A percentile compares a stretch with the other conserved stretches of the same genome.
These are phyloP conservation scores for Sarcophaga peregrina DNA, from an alignment of 1,140 invertebrate genomes.

Conservation along the genomic window DNA sequence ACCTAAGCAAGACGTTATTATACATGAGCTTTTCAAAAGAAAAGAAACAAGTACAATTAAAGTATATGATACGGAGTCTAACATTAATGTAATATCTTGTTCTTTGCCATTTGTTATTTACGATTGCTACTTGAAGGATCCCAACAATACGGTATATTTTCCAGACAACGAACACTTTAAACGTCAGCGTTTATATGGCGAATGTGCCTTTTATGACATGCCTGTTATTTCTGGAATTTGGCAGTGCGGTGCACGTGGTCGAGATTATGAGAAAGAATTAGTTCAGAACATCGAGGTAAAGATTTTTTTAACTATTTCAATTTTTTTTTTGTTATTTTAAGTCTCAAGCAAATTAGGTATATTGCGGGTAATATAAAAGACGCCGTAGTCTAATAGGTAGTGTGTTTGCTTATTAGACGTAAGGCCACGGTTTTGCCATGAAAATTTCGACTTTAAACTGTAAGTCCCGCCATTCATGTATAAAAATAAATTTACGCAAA, in stretches of 20 bases:
- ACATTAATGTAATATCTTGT: conserved; percentile 38
- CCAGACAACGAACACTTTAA: conserved; percentile 45
- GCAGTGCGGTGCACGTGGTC: conserved; percentile 45
- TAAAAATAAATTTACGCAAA: too few species aligned
- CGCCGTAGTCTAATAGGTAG: too few species aligned
- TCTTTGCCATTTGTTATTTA: conserved; percentile 44
- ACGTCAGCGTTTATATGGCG: conserved; percentile 29
- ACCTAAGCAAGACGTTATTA: conserved; percentile 39
- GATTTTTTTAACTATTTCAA: background rate
- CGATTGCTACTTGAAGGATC: conserved; percentile 45
- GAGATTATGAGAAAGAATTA: conserved; percentile 45
- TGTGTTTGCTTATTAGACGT: too few species aligned
- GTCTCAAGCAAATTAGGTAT: background rate
- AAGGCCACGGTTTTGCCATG: too few species aligned
- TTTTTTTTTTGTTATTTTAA: too few species aligned
- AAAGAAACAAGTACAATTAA: conserved; percentile 1
- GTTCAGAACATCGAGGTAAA: conserved; percentile 45
- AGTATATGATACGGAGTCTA: conserved; percentile 7
- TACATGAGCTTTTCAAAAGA: background rate
- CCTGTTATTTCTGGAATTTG: conserved; percentile 43
- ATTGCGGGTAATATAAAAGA: too few species aligned
- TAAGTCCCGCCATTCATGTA: too few species aligned
- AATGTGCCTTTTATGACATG: conserved; percentile 45
- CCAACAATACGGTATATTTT: conserved; percentile 46
- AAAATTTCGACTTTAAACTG: too few species aligned